Evolutionary conservation across 1,140 invertebrate genomes (phyloP), one percentile per base, ranked within the genome.

Genomic region (Andricus grossulariae): DNA sequence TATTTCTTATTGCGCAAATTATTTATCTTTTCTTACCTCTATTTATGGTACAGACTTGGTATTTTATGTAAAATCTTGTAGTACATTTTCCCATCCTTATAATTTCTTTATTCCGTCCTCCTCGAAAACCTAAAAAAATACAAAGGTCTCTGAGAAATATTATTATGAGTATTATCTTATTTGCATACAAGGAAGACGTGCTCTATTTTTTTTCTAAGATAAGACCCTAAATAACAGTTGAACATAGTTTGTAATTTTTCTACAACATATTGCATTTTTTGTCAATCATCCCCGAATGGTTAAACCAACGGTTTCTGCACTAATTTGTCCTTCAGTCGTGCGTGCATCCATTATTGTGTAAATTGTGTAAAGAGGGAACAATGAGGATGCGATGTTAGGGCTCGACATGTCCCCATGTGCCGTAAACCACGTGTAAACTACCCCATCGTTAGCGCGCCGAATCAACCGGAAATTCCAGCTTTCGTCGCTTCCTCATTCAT

Each of bases 391-490:
- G 71, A 78, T 74, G 76, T 73, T 81, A 52, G 60, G 52, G 78
- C 79, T 75, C 72, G 78, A 72, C 75, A 79, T 70, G 79, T 79
- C 86, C 82, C 88, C 75, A 87, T 74, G 83, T 81, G 78, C 77
- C 79, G 80, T 83, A 87, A 82, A 83, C 79, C 82, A 77, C 78
- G 84, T 82, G 83, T 76, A 74, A 80, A 79, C 83, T 84, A 88
- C 89, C 88, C 87, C 90, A 89, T 92, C 90, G 88, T 92, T 92
- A 92, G 90, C 82, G 89, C 85, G 88, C 87, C 88, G 90, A 91
- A 91, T 92, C 90, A 91, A 92, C 90, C 90, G 90, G 90, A 91
- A 91, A 91, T 91, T 91, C 90, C 90, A 91, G 90, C 90, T 91
- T 90, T 88, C 87, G 78, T 83, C 54, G 86, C 89, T 86, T 90